These are phyloP conservation scores for Palythoa grandiflora DNA, from an alignment of 92 coral and sea anemone species.

Conservation along the genomic window DNA sequence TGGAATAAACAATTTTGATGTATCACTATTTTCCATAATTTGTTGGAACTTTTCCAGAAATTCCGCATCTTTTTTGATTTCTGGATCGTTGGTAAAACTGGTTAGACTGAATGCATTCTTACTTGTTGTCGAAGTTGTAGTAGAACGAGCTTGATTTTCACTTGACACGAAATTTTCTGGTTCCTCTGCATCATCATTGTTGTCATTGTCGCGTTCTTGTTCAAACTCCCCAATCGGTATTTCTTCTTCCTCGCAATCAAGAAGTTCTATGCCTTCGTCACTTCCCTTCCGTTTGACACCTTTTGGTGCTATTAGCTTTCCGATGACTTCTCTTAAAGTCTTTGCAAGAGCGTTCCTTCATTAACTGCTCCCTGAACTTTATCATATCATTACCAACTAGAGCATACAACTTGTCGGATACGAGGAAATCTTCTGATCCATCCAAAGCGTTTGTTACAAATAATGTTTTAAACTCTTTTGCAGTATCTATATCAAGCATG, in stretches of 20 bases:
- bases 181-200: slow-evolving; percentile 8
- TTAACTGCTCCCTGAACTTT: slow-evolving; percentile 2
- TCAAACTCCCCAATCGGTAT: slow-evolving; percentile 6
- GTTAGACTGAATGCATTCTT: slow-evolving; percentile 7
- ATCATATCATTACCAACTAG: slow-evolving; percentile 10
- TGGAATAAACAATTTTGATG: not conserved
- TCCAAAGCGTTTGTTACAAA: not conserved
- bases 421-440: slow-evolving; percentile 12
- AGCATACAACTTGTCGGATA: slow-evolving; percentile 1
- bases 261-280: slow-evolving; percentile 9
- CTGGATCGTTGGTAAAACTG: slow-evolving; percentile 9
- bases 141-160: slow-evolving; percentile 4
- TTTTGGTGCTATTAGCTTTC: not conserved
- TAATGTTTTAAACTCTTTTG: not conserved
- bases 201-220: slow-evolving; percentile 6
- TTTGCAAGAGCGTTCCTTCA: slow-evolving; percentile 9
- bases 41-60: slow-evolving; percentile 1
- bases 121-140: slow-evolving; percentile 5
- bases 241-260: slow-evolving; percentile 5
- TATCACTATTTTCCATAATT: slow-evolving; percentile 5
- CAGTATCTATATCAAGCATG: not conserved
- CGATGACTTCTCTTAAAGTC: slow-evolving; percentile 8
- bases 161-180: not conserved
- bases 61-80: not conserved
- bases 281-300: slow-evolving; percentile 4